phyloP scores from a whole-genome alignment of 2,113 vertebrate species.

The Nyctibius bracteatus region DNA sequence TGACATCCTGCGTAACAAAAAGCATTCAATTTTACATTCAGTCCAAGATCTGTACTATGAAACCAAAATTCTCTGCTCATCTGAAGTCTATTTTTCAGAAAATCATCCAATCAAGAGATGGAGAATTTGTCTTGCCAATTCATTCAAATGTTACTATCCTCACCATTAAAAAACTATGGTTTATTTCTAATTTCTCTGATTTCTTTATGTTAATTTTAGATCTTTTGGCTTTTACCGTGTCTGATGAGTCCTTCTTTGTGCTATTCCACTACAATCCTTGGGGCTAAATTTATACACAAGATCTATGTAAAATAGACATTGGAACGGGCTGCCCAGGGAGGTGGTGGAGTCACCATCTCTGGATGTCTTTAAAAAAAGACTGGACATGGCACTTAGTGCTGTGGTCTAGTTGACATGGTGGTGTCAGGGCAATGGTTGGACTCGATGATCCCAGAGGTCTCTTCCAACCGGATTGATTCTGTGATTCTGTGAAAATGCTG shows the following conservation, averaged over 20 bases:
- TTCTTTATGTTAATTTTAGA: neutral
- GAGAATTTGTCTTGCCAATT: neutral
- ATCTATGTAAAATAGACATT: neutral
- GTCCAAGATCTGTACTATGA: neutral
- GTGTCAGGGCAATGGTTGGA: too few relatives aligned
- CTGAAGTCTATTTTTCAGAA: neutral
- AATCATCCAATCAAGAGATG: neutral
- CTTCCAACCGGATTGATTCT: too few relatives aligned
- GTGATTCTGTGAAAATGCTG: too few relatives aligned
- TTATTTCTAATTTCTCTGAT: neutral
- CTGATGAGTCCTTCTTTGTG: neutral
- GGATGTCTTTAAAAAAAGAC: too few relatives aligned
- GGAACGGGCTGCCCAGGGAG: too few relatives aligned
- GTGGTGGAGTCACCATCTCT: too few relatives aligned
- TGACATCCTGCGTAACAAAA: neutral
- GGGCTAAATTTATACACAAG: neutral
- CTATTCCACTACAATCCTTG: neutral
- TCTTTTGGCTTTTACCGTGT: neutral
- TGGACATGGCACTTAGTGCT: too few relatives aligned
- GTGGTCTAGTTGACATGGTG: too few relatives aligned
- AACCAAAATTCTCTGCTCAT: neutral
- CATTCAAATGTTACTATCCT: neutral
- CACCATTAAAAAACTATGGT: neutral
- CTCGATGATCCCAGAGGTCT: too few relatives aligned
- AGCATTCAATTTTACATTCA: neutral